Percentiles rank a stretch among this genome's conserved stretches.
These are phyloP conservation scores for Triplophysa rosa DNA, from an alignment of 2,113 vertebrate species.

Conservation along the genomic window DNA sequence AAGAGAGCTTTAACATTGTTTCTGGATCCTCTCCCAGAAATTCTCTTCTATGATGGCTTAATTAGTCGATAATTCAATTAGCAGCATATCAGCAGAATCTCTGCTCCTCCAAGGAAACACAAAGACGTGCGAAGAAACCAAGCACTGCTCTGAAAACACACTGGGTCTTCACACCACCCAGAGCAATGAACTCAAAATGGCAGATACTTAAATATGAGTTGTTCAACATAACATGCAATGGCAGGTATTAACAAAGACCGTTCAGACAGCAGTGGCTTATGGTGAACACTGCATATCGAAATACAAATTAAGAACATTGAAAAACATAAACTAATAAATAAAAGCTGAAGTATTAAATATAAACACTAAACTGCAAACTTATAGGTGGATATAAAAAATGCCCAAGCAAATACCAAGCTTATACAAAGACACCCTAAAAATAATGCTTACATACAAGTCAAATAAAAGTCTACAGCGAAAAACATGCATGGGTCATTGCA, in stretches of 20 bases:
- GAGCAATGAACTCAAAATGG: neutral
- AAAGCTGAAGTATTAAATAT: neutral
- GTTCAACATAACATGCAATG: neutral
- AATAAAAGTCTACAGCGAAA: neutral
- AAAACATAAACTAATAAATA: neutral
- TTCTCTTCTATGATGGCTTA: slow-evolving; percentile 32
- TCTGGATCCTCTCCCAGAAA: slow-evolving; percentile 48
- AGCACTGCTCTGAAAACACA: slow-evolving; percentile 2
- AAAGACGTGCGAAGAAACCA: slow-evolving; percentile 23
- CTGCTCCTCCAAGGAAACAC: slow-evolving; percentile 33
- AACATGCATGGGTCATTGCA: neutral
- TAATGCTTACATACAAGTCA: neutral
- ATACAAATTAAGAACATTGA: neutral
- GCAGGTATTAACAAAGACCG: neutral
- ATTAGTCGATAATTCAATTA: slow-evolving; percentile 51
- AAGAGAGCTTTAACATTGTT: slow-evolving; percentile 35
- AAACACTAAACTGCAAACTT: slow-evolving; percentile 8
- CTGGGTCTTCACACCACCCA: neutral
- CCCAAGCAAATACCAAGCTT: slow-evolving; percentile 15
- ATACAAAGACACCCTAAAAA: slow-evolving; percentile 1
- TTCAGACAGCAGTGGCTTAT: neutral
- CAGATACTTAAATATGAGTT: neutral
- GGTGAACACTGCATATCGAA: neutral
- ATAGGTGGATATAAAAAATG: neutral
- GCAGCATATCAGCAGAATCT: slow-evolving; percentile 19